A percentile compares a stretch with the other conserved stretches of the same genome.
phyloP scores from a whole-genome alignment of 1,140 invertebrate genomes.

The Zaprionus taronus region DNA sequence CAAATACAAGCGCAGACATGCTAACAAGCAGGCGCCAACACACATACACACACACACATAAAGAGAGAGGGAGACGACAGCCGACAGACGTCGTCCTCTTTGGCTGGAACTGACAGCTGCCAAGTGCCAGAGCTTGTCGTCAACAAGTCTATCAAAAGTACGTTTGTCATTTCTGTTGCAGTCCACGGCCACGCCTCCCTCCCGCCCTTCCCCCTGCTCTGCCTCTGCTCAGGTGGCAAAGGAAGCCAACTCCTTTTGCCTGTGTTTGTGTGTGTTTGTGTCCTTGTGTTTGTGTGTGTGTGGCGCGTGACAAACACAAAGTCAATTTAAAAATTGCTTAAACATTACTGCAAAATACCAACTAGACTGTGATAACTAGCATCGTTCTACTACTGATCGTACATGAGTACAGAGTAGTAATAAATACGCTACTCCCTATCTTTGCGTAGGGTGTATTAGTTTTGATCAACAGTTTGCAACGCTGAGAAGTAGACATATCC shows the following conservation, averaged over 20 bases:
- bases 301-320: conserved; percentile 32
- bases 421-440: not conserved
- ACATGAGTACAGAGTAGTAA: not conserved
- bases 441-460: not conserved
- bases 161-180: conserved; percentile 82
- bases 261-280: not conserved
- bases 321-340: conserved; percentile 63
- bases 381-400: not conserved
- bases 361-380: not conserved
- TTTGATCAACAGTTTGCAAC: not conserved
- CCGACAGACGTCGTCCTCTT: conserved; percentile 37
- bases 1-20: conserved; percentile 3
- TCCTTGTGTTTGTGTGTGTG: conserved; percentile 35
- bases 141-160: conserved; percentile 83
- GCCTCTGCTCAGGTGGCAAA: conserved; percentile 1
- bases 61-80: not conserved
- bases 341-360: conserved; percentile 42
- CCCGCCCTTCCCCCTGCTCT: not conserved
- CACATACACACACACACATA: conserved; percentile 18
- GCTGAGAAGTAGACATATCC: no score
- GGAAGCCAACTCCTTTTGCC: conserved; percentile 7
- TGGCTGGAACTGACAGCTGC: conserved; percentile 73
- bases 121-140: conserved; percentile 81
- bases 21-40: conserved; percentile 41
- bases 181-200: conserved; percentile 13